Conservation (phyloP, 2,797 vertebrate species). For the Pseudochaenichthys georgianus region DNA sequence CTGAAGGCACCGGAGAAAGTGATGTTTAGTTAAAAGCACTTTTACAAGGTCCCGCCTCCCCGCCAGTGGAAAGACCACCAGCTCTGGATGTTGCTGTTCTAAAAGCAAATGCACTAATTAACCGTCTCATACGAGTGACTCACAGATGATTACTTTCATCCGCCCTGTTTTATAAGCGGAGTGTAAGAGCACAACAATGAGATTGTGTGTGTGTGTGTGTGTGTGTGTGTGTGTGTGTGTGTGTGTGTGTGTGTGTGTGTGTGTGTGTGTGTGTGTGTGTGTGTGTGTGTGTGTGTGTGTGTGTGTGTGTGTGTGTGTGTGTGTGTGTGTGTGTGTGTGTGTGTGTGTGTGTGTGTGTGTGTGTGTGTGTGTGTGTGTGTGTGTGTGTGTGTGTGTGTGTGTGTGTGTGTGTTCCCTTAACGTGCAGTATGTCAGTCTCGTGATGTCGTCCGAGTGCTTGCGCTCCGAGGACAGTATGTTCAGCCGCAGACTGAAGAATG, state of each 20-base stretch:
- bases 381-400: no score
- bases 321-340: conserved; percentile 16
- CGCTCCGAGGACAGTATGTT: conserved; percentile 13
- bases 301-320: conserved; percentile 27
- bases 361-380: conserved; percentile 35
- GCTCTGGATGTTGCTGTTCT: conserved; percentile 57
- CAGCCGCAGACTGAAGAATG: conserved; percentile 35
- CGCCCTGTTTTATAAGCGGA: conserved; percentile 54
- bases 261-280: conserved; percentile 36
- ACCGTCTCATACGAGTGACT: conserved; percentile 65
- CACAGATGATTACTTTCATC: conserved; percentile 76
- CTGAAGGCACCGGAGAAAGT: conserved; percentile 67
- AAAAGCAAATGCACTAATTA: conserved; percentile 73
- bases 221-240: conserved; percentile 22
- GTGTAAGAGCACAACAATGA: conserved; percentile 54
- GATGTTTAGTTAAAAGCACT: conserved; percentile 72
- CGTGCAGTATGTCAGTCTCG: conserved; percentile 29
- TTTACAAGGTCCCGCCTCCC: conserved; percentile 73
- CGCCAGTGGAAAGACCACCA: conserved; percentile 61
- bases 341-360: conserved; percentile 6
- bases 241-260: neutral
- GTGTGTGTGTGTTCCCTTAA: conserved; percentile 25
- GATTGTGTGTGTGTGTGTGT: no score
- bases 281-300: no score
- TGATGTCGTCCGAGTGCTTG: conserved; percentile 15